These are phyloP conservation scores for Phyllotreta striolata DNA, from an alignment of 2,888 invertebrate genomes.

Conservation along the genomic window DNA sequence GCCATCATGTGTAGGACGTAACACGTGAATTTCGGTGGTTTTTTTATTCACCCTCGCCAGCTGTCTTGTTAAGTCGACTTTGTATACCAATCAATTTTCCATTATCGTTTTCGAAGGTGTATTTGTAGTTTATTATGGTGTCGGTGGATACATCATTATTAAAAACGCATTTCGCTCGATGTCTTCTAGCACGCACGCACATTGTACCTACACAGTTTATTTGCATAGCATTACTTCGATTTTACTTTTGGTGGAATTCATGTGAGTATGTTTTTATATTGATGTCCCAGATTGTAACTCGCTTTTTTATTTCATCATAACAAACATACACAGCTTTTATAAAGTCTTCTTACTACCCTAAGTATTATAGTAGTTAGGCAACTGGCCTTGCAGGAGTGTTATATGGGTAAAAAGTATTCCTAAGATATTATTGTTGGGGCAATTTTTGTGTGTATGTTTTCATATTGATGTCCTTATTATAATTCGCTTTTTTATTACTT, in stretches of 20 bases:
- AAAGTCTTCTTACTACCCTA: too few relatives aligned
- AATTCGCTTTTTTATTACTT: not conserved
- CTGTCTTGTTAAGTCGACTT: constrained; percentile 44
- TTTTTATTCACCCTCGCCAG: constrained; percentile 38
- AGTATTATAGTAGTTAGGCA: too few relatives aligned
- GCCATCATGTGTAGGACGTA: constrained; percentile 32
- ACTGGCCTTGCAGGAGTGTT: too few relatives aligned
- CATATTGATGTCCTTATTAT: not conserved
- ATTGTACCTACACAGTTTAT: constrained; percentile 24
- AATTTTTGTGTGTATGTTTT: constrained; percentile 8
- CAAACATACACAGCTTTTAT: not conserved
- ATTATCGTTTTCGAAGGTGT: constrained; percentile 48
- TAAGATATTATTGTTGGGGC: constrained; percentile 29
- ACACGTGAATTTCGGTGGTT: constrained; percentile 36
- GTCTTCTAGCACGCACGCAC: constrained; percentile 33
- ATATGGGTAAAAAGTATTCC: too few relatives aligned
- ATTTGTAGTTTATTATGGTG: constrained; percentile 51
- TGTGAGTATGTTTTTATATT: not conserved
- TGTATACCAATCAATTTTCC: constrained; percentile 56
- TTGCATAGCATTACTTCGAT: constrained; percentile 36
- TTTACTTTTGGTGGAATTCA: constrained; percentile 30
- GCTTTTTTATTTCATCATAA: not conserved
- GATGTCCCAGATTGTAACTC: constrained; percentile 1
- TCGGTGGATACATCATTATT: constrained; percentile 55
- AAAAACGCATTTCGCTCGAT: constrained; percentile 54